Conservation (phyloP, 2,113 vertebrate species). For the Ceratotherium simum region DNA sequence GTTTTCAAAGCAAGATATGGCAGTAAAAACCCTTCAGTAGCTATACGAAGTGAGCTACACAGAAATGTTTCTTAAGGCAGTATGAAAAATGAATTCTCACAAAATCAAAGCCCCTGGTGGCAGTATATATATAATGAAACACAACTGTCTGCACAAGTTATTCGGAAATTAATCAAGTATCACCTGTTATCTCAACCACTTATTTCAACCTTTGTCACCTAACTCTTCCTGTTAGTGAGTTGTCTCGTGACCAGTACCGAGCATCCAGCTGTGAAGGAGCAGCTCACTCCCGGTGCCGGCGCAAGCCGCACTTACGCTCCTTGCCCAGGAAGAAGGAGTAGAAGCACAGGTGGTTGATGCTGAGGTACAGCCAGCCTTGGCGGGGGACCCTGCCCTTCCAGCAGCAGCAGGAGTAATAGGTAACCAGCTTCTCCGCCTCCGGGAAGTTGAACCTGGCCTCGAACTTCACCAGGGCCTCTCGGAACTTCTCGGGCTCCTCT, state of each 20-base stretch:
- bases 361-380: constrained; percentile 98
- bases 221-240: fast-evolving
- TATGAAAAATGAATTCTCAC: neutral
- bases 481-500: constrained; percentile 95
- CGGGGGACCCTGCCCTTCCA: constrained; percentile 98
- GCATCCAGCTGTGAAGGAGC: neutral
- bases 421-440: constrained; percentile 94
- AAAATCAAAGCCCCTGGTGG: neutral
- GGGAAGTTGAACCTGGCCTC: constrained; percentile 95
- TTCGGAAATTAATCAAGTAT: neutral
- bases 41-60: neutral
- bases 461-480: constrained; percentile 95
- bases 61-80: neutral
- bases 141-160: neutral
- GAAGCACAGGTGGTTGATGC: constrained; percentile 97
- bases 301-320: constrained; percentile 90
- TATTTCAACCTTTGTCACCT: too few species aligned
- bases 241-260: fast-evolving
- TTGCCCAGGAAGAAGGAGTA: constrained; percentile 98
- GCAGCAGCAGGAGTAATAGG: constrained; percentile 97
- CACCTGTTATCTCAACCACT: neutral
- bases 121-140: neutral
- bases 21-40: neutral
- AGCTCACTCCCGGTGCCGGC: fast-evolving
- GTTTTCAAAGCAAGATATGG: neutral